A percentile compares a stretch with the other conserved stretches of the same genome.
These are phyloP conservation scores for Oreohelix idahoensis DNA, from an alignment of 1,140 invertebrate genomes.

Conservation along the genomic window DNA sequence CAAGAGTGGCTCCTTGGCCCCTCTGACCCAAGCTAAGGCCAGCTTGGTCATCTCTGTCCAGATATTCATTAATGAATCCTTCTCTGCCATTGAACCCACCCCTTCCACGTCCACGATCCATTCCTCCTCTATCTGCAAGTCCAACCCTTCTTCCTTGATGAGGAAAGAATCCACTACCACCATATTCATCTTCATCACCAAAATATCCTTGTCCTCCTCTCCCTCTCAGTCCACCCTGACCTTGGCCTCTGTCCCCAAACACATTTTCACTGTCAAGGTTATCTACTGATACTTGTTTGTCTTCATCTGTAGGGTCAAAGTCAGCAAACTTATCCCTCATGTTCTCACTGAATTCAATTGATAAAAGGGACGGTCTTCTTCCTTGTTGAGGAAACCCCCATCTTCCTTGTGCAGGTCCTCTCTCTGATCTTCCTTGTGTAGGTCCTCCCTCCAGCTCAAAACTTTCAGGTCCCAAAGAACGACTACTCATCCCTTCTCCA, in stretches of 20 bases:
- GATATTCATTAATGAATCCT: constrained; percentile 2
- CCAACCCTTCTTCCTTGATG: background rate
- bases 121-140: constrained; percentile 7
- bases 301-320: background rate
- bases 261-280: background rate
- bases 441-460: background rate
- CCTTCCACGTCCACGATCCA: constrained; percentile 31
- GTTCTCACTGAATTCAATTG: background rate
- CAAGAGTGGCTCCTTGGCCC: constrained; percentile 7
- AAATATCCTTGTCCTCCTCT: background rate
- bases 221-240: background rate
- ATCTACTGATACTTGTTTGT: constrained; percentile 9
- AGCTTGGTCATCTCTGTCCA: background rate
- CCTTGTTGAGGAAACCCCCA: background rate
- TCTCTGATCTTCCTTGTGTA: background rate
- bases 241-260: background rate
- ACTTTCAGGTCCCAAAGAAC: background rate
- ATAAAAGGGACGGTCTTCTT: background rate
- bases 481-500: constrained; percentile 1
- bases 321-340: constrained; percentile 22
- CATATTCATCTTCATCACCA: background rate
- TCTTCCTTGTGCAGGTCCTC: no score
- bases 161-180: background rate
- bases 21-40: background rate
- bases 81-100: constrained; percentile 15